phyloP scores from a whole-genome alignment of 1,140 invertebrate species.

The Littorina saxatilis region DNA sequence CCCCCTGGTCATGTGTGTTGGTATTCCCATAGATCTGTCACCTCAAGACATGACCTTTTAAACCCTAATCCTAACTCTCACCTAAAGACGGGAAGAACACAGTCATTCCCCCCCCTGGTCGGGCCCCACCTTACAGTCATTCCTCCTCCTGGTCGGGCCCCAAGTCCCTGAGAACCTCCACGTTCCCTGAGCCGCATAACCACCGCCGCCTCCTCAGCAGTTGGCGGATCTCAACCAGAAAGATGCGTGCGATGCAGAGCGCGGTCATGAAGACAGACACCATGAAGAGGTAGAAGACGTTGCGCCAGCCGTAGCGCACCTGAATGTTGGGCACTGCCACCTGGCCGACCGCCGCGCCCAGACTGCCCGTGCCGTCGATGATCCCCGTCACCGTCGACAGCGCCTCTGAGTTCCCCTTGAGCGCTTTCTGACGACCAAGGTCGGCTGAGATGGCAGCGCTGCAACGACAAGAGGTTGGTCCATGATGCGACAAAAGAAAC shows the following conservation, averaged over 20 bases:
- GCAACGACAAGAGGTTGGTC: background rate
- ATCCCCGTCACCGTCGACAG: constrained; percentile 60
- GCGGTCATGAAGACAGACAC: constrained; percentile 21
- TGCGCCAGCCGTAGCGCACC: constrained; percentile 12
- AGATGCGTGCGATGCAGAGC: constrained; percentile 24
- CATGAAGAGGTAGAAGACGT: constrained; percentile 35
- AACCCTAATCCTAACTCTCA: too few species aligned
- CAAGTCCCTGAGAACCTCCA: too few species aligned
- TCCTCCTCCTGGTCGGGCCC: too few species aligned
- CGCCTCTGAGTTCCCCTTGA: constrained; percentile 28
- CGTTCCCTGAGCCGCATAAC: background rate
- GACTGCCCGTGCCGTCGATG: constrained; percentile 77
- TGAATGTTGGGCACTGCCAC: constrained; percentile 48
- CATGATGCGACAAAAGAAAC: background rate
- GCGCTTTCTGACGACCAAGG: constrained; percentile 60
- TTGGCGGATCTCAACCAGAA: background rate
- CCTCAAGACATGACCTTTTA: too few species aligned
- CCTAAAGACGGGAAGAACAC: too few species aligned
- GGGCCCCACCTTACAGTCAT: too few species aligned
- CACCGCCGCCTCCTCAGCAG: background rate
- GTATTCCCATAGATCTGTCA: too few species aligned
- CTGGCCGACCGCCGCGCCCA: constrained; percentile 77
- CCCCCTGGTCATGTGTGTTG: too few species aligned
- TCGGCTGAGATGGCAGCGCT: constrained; percentile 76
- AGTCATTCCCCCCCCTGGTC: too few species aligned